Base-by-base conservation (phyloP, 2,888 invertebrate species). In the Subacronicta megacephala region DNA sequence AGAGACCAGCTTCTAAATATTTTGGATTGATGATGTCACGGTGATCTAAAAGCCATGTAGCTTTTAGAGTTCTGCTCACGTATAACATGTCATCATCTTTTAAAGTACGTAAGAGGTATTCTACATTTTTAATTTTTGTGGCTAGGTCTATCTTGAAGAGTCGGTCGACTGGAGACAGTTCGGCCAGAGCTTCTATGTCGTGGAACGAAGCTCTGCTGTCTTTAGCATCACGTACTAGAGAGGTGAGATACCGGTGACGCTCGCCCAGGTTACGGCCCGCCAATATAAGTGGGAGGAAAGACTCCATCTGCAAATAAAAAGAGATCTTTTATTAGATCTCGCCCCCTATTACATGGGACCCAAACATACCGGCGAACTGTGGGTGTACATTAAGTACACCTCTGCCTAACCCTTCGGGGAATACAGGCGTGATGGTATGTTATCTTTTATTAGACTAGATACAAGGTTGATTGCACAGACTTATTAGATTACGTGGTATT, bases 91-190 rank as follows among this genome's bases (percentile, higher is more conserved):
- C 87, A 15, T 84, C 80, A 18, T 86, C 79, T 78, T 87, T 88
- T 20, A 92, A 68, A 44, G 77, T 88, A 13, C 73, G 52, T 12
- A 90, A 18, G 9, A 92, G 84, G 50, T 80, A 92, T 13, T 87
- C 77, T 0, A 85, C 72, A 55, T 89, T 62, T 52, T 71, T 81
- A 15, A 78, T 62, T 63, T 84, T 81, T 9, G 77, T 82, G 3
- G 92, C 90, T 2, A 92, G 63, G 13, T 90, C 84, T 45, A 91
- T 90, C 77, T 90, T 90, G 43, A 87, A 89, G 12, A 91, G 66
- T 52, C 83, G 77, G 57, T 90, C 90, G 9, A 89, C 47, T 6
- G 83, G 67, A 10, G 82, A 71, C n/a, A 45, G 26, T 68, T 90
- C 90, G 0, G 80, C 69, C 1, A 73, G 26, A 15, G 59, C 16